Base-by-base conservation (phyloP, 2,113 vertebrate species). In the Hippocampus mohnikei region DNA sequence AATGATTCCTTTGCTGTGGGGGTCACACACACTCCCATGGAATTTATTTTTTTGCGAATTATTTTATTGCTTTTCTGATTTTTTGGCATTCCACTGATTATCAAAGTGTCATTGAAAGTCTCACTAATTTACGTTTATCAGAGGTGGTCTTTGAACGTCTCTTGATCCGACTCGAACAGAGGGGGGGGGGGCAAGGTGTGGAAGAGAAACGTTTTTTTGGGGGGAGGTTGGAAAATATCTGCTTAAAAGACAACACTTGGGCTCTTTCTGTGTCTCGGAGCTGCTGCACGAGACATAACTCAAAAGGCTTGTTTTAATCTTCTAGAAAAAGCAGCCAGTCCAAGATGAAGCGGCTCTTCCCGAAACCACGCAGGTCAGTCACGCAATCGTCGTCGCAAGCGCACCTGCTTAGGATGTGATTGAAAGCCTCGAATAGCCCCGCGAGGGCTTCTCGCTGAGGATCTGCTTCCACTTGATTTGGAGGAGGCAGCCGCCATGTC, bases 351-450 rank as follows among this genome's bases (percentile, higher is more conserved):
- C 92, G 84, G 85, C 92, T 95, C 89, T 89, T 93, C 87, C 94
- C 93, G 75, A 94, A 94, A 91, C 93, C 93, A 71, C 94, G 94
- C 93, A 95, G 96, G 95, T 98, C 92, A 90, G 95, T 94, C 68
- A 83, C 70, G 60, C 52, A 67, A 59, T 75, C 77, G 66, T 50
- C 1, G 75, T 16, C n/a, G 16, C 67, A 66, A 25, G 27, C 46
- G 8, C 48, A 50, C 65, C 46, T 23, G 21, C 12, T 18, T 29
- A 4, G 2, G 10, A 65, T 65, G 42, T 10, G 8, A 37, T 40
- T 67, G 11, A 5, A 15, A 48, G 77, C 67, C 61, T 73, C 46
- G 50, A 61, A 67, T 67, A 52, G 52, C 46, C 75, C 75, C 66
- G 46, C 80, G 80, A 81, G 42, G 77, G 78, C 81, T 59, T 74